A percentile compares a stretch with the other conserved stretches of the same genome.
Evolutionary conservation across 2,888 invertebrate species (phyloP).

Genomic region (Lasioglossum villosulum): DNA sequence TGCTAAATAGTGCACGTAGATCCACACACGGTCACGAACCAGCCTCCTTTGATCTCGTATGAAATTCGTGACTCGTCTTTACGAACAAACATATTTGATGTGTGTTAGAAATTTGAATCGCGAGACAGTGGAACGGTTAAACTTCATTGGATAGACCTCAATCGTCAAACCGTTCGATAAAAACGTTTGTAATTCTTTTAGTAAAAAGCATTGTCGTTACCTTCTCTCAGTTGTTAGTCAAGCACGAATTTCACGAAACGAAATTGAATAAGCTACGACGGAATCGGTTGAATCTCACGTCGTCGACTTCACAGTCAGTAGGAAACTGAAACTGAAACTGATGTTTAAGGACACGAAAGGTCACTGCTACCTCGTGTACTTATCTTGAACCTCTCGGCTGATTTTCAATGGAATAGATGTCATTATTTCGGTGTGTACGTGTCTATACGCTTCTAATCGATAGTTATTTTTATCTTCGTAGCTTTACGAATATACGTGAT

Average conservation of each 20-base stretch:
- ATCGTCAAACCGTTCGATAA: too few relatives aligned
- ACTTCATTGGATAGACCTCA: too few relatives aligned
- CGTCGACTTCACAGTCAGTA: constrained; percentile 43
- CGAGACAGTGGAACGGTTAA: not conserved
- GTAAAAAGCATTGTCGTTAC: constrained; percentile 22
- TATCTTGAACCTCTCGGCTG: constrained; percentile 27
- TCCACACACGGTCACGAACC: too few relatives aligned
- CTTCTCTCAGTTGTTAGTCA: constrained; percentile 30
- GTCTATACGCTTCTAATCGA: not conserved
- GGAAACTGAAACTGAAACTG: constrained; percentile 75
- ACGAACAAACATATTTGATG: not conserved
- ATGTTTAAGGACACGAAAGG: constrained; percentile 77
- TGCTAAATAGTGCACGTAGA: too few relatives aligned
- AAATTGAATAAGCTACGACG: not conserved
- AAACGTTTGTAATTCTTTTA: not conserved
- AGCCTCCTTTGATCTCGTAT: not conserved
- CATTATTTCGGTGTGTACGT: too few relatives aligned
- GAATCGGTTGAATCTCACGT: not conserved
- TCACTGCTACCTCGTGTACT: constrained; percentile 62
- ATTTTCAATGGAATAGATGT: constrained; percentile 25
- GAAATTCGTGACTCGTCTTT: not conserved
- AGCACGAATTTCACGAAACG: constrained; percentile 23
- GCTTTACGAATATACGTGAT: not conserved
- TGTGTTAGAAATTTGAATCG: not conserved
- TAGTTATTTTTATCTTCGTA: not conserved